Percentiles rank a stretch among this genome's conserved stretches.
Conservation (phyloP, 1,140 invertebrate species). For the Schlechtendalia chinensis region DNA sequence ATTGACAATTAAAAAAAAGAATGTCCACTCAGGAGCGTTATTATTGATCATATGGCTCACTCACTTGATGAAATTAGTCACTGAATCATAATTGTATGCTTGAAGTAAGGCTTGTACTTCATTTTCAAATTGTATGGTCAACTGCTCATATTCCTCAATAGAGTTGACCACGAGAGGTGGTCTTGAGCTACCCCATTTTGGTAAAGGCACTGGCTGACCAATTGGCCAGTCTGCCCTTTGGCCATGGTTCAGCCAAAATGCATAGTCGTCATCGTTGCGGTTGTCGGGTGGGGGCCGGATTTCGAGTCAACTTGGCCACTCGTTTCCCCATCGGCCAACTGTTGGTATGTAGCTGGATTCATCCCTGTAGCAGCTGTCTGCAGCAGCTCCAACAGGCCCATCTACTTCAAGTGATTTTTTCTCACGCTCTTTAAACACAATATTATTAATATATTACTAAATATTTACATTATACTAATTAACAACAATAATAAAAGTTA, state of each 20-base stretch:
- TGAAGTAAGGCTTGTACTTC: slow-evolving; percentile 73
- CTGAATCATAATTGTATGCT: slow-evolving; percentile 80
- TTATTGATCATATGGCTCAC: not conserved
- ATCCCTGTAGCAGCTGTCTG: slow-evolving; percentile 61
- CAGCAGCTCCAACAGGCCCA: slow-evolving; percentile 61
- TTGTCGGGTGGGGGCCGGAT: slow-evolving; percentile 23
- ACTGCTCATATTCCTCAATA: slow-evolving; percentile 74
- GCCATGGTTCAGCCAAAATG: slow-evolving; percentile 49
- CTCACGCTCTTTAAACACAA: slow-evolving; percentile 59
- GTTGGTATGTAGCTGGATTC: slow-evolving; percentile 69
- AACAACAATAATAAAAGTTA: too few species aligned
- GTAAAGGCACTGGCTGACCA: slow-evolving; percentile 67
- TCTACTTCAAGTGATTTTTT: slow-evolving; percentile 60
- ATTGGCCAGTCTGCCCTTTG: slow-evolving; percentile 60
- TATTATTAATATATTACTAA: too few species aligned
- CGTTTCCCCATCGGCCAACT: slow-evolving; percentile 80
- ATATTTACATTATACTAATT: too few species aligned
- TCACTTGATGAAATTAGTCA: slow-evolving; percentile 75
- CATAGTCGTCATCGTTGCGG: slow-evolving; percentile 40
- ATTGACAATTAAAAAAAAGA: not conserved
- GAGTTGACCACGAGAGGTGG: slow-evolving; percentile 61
- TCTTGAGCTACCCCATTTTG: slow-evolving; percentile 63
- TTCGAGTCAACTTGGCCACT: slow-evolving; percentile 91
- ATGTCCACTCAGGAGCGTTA: not conserved
- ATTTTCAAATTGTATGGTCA: slow-evolving; percentile 72